A percentile compares a stretch with the other conserved stretches of the same genome.
Conservation (phyloP, 2,888 invertebrate genomes). For the Polyommatus icarus region DNA sequence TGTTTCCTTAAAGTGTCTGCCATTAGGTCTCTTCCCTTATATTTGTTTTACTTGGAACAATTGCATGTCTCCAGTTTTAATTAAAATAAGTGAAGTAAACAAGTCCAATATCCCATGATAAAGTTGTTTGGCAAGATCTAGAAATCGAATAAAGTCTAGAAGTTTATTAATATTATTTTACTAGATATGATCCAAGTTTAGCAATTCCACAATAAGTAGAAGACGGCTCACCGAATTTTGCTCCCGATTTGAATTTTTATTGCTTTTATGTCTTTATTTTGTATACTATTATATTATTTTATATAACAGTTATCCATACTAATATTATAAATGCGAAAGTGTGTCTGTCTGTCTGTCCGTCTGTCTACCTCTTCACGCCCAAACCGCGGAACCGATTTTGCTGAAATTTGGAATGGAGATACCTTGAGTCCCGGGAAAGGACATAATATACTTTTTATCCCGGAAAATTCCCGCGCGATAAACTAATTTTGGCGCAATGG, state of each 20-base stretch:
- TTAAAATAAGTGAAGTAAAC: conserved; percentile 3
- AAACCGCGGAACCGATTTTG: too few relatives aligned
- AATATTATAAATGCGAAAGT: too few relatives aligned
- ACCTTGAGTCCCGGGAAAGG: too few relatives aligned
- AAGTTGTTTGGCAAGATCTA: conserved; percentile 29
- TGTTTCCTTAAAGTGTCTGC: too few relatives aligned
- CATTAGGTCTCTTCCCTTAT: too few relatives aligned
- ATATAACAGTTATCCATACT: background rate
- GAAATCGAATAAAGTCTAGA: conserved; percentile 23
- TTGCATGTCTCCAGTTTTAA: background rate
- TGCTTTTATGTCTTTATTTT: background rate
- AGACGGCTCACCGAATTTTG: background rate
- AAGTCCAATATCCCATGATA: background rate
- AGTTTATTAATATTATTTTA: conserved; percentile 15
- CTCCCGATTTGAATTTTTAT: conserved; percentile 9
- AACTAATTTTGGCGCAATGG: too few relatives aligned
- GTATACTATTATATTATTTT: background rate
- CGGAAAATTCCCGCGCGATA: too few relatives aligned
- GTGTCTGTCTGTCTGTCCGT: too few relatives aligned
- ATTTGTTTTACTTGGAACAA: background rate
- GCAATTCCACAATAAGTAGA: background rate
- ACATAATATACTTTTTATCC: too few relatives aligned
- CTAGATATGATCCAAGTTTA: conserved; percentile 23
- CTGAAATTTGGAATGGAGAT: too few relatives aligned
- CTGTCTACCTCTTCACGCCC: too few relatives aligned